Evolutionary conservation across 2,113 vertebrate species (phyloP), one percentile per base, ranked within the genome.

Genomic region (Arenaria interpres): DNA sequence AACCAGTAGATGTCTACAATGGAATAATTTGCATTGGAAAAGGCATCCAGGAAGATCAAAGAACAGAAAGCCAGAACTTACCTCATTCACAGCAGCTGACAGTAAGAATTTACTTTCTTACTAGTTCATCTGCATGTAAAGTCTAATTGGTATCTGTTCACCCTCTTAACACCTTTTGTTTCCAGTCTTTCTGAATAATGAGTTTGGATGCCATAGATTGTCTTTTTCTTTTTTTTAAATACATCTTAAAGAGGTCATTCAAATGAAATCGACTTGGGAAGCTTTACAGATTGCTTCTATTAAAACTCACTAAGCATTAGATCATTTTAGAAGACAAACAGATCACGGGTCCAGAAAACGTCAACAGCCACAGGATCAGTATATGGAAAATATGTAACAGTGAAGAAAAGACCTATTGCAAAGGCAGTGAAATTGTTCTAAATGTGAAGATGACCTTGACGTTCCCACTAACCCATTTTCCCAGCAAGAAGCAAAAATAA

Each of bases 361-460:
- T 67, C 64, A 95, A 50, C 37, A 74, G 50, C 54, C 22, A 80
- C 41, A 64, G 23, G 43, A 86, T 0, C 4, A 3, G 84, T 41
- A 69, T 2, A 83, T 1, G 14, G 72, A 77, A 54, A 94, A 84
- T 2, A 19, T 8, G 14, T 0, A 13, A 74, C 35, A 89, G 10
- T 43, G 48, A 78, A 71, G 51, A 82, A 22, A 53, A 59, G 10
- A 39, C 32, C 27, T n/a, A 37, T 56, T 87, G 60, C 69, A 74
- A 66, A 3, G 3, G 33, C 54, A 86, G n/a, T 10, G 75, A 71
- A 71, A 77, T 30, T 53, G 37, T 28, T 78, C 64, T 72, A 28
- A 77, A 92, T 87, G 75, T 76, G 66, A 85, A 35, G 67, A 90
- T 82, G 88, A 94, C 88, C 94, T 93, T 95, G 88, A 91, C 66